Evolutionary conservation across 2,888 invertebrate species (phyloP), one percentile per base, ranked within the genome.

Genomic region (Ormyrus pomaceus): DNA sequence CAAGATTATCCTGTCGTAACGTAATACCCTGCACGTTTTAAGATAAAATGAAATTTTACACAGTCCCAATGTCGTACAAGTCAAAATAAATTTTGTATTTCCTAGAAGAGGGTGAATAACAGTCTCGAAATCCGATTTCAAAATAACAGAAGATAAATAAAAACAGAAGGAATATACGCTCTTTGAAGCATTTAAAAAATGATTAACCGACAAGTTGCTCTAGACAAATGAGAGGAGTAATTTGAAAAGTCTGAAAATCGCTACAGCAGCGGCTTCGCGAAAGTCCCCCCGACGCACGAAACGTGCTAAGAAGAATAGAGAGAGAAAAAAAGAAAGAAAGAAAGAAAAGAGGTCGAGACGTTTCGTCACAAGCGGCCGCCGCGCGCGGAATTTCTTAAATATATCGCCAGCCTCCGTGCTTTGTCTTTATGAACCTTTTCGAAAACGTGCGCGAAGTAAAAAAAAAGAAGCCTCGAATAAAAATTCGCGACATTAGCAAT

Each of bases 321-420:
- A 61, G 70, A 51, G 46, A 55, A 48, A 62, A 11, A 66, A 13
- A 65, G 51, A 68, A 51, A 45, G 46, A 46, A 61, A 13, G 34
- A 66, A 50, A 69, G 13, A 70, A 79, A 75, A 66, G 71, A 76
- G 80, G 80, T 80, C 71, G 68, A 76, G 61, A 53, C 66, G 56
- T 76, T 80, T 80, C 76, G 55, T 80, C 72, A 80, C 72, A 75
- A 66, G 53, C 64, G 11, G 11, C 10, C 46, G 19, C 8, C 13
- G 48, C 46, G 48, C 46, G 55, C 61, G 59, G 71, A 72, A 70
- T 66, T 68, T 70, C 66, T 72, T 66, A 72, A 65, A 72, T 72
- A 77, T 70, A 77, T 62, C 62, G 55, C 74, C 10, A 45, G 61
- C 45, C 59, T 56, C 55, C 19, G 50, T 13, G 3, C 66, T 34